These are phyloP conservation scores for Mus musculus DNA, from an alignment of 2,113 vertebrate genomes.

Conservation along the genomic window DNA sequence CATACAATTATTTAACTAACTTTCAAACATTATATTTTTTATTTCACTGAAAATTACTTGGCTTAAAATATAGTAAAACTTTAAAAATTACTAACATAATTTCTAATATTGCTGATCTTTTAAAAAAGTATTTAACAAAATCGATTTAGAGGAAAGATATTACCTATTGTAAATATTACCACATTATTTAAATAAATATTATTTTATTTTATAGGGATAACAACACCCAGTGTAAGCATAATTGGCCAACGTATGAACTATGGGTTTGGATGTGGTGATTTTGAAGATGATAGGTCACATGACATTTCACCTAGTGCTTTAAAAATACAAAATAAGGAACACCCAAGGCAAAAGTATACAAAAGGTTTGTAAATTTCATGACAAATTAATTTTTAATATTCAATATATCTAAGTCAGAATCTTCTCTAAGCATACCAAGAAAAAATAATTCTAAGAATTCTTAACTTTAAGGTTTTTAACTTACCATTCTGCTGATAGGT, in stretches of 20 bases:
- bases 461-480: constrained; percentile 53
- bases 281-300: constrained; percentile 82
- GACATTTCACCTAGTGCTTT: constrained; percentile 76
- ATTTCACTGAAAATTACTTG: constrained; percentile 21
- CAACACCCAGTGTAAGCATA: constrained; percentile 84
- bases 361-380: constrained; percentile 88
- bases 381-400: constrained; percentile 58
- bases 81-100: constrained; percentile 35
- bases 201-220: constrained; percentile 81
- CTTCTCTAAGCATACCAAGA: constrained; percentile 37
- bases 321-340: constrained; percentile 85
- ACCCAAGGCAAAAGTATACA: constrained; percentile 86
- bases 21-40: constrained; percentile 54
- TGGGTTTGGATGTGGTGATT: constrained; percentile 84
- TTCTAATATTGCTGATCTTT: constrained; percentile 32
- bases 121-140: constrained; percentile 29
- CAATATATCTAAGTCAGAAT: constrained; percentile 42
- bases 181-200: constrained; percentile 62
- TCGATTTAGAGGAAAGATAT: constrained; percentile 22
- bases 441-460: constrained; percentile 24
- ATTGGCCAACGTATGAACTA: constrained; percentile 89
- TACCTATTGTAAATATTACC: constrained; percentile 39
- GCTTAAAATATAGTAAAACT: constrained; percentile 51
- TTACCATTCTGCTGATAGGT: neutral
- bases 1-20: neutral